phyloP scores from a whole-genome alignment of 2,797 vertebrate species.

The Argya squamiceps region DNA sequence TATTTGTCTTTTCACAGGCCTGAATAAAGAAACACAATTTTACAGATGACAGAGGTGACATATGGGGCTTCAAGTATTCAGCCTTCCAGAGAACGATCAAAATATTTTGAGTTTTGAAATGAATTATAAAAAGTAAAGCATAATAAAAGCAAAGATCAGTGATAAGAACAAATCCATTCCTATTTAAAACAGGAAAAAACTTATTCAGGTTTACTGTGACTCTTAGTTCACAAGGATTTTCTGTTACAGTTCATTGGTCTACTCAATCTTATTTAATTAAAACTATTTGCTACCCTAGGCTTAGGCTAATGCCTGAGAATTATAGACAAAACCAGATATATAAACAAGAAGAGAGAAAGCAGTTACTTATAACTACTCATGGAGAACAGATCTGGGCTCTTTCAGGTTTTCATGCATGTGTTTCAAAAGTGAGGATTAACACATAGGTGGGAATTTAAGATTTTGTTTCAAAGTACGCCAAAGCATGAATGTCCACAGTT shows the following conservation, averaged over 20 bases:
- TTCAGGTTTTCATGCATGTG: neutral
- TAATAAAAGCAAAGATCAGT: neutral
- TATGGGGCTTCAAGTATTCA: neutral
- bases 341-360: conserved; percentile 7
- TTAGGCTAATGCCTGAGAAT: conserved; percentile 66
- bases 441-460: neutral
- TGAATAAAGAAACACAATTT: neutral
- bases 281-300: conserved; percentile 18
- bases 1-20: neutral
- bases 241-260: conserved; percentile 20
- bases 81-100: neutral
- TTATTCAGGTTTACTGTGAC: neutral
- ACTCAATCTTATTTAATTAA: conserved; percentile 72
- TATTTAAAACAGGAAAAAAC: neutral
- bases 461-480: neutral
- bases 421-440: neutral
- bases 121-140: neutral
- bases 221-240: conserved; percentile 15
- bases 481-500: neutral
- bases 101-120: neutral
- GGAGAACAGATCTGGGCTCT: neutral
- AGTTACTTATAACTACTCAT: conserved; percentile 4
- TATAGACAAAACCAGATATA: neutral
- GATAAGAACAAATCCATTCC: neutral
- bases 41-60: neutral